Percentiles rank a stretch among this genome's conserved stretches.
phyloP scores from a whole-genome alignment of 2,888 invertebrate genomes.

The Cristatella mucedo region DNA sequence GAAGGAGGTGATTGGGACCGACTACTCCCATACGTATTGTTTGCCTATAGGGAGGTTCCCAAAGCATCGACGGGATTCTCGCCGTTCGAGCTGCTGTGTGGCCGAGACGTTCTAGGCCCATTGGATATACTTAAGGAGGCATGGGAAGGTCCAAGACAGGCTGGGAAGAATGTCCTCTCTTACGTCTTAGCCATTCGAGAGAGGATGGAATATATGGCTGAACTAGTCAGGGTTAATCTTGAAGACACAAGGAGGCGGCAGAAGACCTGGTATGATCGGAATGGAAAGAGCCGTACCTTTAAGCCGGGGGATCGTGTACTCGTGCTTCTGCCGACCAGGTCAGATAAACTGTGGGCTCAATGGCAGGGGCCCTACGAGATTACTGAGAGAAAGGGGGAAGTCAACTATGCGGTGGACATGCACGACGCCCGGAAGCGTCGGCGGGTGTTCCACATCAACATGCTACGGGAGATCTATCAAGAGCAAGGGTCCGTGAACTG shows the following conservation, averaged over 20 bases:
- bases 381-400: conserved; percentile 7
- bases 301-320: conserved; percentile 14
- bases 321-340: conserved; percentile 15
- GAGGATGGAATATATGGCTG: conserved; percentile 13
- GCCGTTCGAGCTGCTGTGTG: conserved; percentile 16
- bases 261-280: conserved; percentile 14
- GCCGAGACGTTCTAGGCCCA: conserved; percentile 13
- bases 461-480: conserved; percentile 12
- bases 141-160: conserved; percentile 10
- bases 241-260: conserved; percentile 8
- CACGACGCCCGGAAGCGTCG: conserved; percentile 8
- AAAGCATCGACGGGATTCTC: conserved; percentile 10
- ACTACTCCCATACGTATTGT: not conserved
- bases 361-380: conserved; percentile 10
- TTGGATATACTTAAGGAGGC: conserved; percentile 13
- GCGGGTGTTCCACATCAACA: conserved; percentile 12
- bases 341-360: conserved; percentile 14
- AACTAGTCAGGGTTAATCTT: conserved; percentile 13
- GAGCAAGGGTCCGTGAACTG: conserved; percentile 3
- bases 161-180: conserved; percentile 10
- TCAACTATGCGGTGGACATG: conserved; percentile 11
- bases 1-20: conserved; percentile 9
- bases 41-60: conserved; percentile 6
- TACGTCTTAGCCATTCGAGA: conserved; percentile 14
- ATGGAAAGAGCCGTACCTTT: conserved; percentile 10